phyloP scores from a whole-genome alignment of 2,113 vertebrate genomes.

The Spermophilus dauricus region DNA sequence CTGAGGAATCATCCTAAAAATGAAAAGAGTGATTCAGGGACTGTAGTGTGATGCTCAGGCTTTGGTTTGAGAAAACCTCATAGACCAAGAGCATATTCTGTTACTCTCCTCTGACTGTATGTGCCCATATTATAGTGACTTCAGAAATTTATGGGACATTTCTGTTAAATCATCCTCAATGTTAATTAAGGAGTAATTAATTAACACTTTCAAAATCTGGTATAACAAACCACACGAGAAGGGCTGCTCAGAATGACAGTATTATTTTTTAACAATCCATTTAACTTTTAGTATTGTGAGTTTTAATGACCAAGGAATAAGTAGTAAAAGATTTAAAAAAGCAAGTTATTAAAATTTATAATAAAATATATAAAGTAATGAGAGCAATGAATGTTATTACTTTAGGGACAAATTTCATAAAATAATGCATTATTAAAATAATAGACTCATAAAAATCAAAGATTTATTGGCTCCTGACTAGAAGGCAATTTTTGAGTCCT shows the following conservation, averaged over 20 bases:
- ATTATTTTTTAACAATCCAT: neutral
- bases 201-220: neutral
- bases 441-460: neutral
- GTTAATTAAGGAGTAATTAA: neutral
- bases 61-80: slow-evolving; percentile 19
- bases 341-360: neutral
- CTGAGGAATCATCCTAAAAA: neutral
- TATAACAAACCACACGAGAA: neutral
- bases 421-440: neutral
- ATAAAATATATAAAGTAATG: neutral
- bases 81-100: neutral
- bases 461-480: neutral
- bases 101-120: neutral
- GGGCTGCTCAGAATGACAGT: neutral
- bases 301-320: neutral
- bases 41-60: neutral
- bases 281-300: neutral
- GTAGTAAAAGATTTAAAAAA: neutral
- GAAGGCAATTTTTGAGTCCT: neutral
- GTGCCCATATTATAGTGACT: neutral
- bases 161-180: neutral
- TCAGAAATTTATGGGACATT: neutral
- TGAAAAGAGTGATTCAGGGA: neutral
- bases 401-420: neutral
- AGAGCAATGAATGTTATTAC: neutral